These are phyloP conservation scores for Chloroceryle inda DNA, from an alignment of 2,797 vertebrate genomes.

Conservation along the genomic window DNA sequence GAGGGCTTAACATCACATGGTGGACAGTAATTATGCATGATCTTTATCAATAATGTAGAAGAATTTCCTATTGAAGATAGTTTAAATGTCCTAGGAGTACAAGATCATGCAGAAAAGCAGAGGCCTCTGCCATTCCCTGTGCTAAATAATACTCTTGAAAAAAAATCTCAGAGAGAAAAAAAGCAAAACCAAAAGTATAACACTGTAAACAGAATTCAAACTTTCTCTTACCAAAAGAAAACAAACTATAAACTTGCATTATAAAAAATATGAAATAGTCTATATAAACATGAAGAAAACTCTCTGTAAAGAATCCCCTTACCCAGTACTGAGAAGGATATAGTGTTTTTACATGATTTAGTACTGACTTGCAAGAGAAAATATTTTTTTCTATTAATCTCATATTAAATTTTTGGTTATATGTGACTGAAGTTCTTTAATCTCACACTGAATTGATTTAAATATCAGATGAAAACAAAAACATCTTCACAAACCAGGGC, in stretches of 20 bases:
- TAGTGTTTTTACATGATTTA: neutral
- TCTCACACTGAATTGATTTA: neutral
- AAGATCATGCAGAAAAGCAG: conserved; percentile 10
- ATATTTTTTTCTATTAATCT: neutral
- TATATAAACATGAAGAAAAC: neutral
- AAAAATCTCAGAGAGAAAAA: neutral
- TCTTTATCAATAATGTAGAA: conserved; percentile 63
- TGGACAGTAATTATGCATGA: conserved; percentile 67
- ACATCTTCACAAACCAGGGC: neutral
- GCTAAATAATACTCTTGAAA: neutral
- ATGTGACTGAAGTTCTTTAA: neutral
- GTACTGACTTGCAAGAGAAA: neutral
- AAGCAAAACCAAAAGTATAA: neutral
- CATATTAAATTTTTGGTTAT: neutral
- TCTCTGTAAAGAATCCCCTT: neutral
- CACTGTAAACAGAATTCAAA: neutral
- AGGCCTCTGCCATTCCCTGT: neutral
- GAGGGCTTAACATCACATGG: conserved; percentile 7
- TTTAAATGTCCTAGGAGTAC: neutral
- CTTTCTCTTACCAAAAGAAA: neutral
- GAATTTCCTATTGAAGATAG: conserved; percentile 20
- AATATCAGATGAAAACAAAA: neutral
- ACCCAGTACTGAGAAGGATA: neutral
- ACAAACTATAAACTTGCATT: neutral
- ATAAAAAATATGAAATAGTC: neutral